Evolutionary conservation across 2,888 invertebrate genomes (phyloP).

Genomic region (Lasioglossum malachurum): DNA sequence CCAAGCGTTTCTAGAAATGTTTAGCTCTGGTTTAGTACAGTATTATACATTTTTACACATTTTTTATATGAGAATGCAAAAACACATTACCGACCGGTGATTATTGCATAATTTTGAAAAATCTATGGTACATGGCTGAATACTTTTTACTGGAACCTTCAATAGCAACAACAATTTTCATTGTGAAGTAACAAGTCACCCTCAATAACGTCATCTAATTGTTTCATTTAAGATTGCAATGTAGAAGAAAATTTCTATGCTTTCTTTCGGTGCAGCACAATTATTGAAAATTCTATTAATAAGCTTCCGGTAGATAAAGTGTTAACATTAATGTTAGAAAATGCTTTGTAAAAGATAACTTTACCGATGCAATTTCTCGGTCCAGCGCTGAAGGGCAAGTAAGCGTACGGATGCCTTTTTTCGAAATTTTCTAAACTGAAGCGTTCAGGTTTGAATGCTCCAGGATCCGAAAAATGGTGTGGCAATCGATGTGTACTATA

Average conservation of each 20-base stretch:
- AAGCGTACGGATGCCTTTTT: constrained; percentile 87
- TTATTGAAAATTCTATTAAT: too few relatives aligned
- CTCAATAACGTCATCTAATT: too few relatives aligned
- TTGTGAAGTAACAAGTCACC: too few relatives aligned
- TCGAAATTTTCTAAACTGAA: constrained; percentile 86
- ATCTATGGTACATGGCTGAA: too few relatives aligned
- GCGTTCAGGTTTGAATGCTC: constrained; percentile 87
- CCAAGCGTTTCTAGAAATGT: neutral
- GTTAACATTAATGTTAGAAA: neutral
- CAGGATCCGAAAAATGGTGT: constrained; percentile 86
- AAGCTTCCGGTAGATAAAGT: too few relatives aligned
- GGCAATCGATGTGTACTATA: constrained; percentile 87
- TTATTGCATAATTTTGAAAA: too few relatives aligned
- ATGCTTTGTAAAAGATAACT: constrained; percentile 13
- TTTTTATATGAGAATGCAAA: neutral
- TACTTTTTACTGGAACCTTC: too few relatives aligned
- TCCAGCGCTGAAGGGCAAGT: constrained; percentile 87
- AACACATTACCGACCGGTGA: too few relatives aligned
- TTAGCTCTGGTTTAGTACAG: neutral
- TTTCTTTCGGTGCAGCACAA: too few relatives aligned
- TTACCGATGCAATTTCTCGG: constrained; percentile 87
- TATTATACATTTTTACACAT: neutral
- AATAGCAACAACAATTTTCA: too few relatives aligned
- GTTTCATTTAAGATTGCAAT: too few relatives aligned
- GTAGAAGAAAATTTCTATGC: too few relatives aligned